Evolutionary conservation across 1,140 invertebrate species (phyloP).

Genomic region (Drosophila arizonae): DNA sequence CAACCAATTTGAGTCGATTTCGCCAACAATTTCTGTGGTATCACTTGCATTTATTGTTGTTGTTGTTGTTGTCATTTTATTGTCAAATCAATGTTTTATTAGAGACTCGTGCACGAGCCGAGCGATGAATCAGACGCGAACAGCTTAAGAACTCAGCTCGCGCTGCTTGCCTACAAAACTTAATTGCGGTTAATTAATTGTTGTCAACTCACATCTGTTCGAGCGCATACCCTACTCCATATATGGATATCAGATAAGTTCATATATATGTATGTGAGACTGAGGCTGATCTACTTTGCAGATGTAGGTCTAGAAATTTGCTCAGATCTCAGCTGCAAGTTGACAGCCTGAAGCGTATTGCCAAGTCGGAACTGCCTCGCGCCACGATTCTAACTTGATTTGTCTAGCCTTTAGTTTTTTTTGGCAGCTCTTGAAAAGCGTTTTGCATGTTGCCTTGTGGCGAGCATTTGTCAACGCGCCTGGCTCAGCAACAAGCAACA

Average conservation of each 20-base stretch:
- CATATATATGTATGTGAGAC: no score
- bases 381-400: neutral
- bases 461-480: slow-evolving; percentile 52
- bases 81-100: slow-evolving; percentile 1
- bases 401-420: slow-evolving; percentile 9
- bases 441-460: slow-evolving; percentile 34
- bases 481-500: slow-evolving; percentile 12
- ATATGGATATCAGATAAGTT: neutral
- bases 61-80: neutral
- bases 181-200: neutral
- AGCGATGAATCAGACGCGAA: neutral
- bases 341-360: neutral
- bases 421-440: slow-evolving; percentile 36
- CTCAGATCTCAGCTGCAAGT: no score
- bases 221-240: neutral
- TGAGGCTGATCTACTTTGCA: no score
- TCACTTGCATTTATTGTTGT: neutral
- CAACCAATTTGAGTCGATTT: slow-evolving; percentile 26
- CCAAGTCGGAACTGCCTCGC: neutral
- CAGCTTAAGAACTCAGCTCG: neutral
- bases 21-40: neutral
- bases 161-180: neutral
- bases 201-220: no score
- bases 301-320: no score
- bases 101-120: neutral